phyloP scores from a whole-genome alignment of 2,797 vertebrate species.

The Morelia viridis region DNA sequence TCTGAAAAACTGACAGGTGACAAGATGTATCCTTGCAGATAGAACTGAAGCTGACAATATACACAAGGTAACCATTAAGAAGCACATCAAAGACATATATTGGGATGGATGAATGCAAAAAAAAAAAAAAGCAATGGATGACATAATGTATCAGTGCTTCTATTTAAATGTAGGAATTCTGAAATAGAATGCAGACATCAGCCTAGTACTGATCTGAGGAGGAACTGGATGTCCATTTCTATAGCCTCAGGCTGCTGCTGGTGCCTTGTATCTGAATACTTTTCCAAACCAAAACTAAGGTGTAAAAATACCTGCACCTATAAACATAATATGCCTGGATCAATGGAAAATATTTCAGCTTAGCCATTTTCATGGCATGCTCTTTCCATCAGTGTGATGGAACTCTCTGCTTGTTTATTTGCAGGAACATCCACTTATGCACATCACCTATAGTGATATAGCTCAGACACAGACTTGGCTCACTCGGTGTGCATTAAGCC shows the following conservation, averaged over 20 bases:
- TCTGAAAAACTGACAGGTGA: conserved; percentile 10
- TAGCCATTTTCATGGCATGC: not conserved
- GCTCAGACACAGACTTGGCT: not conserved
- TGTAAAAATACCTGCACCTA: not conserved
- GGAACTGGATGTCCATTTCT: not conserved
- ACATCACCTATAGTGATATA: not conserved
- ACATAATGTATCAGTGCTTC: not conserved
- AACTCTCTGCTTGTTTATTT: not conserved
- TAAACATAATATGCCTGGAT: not conserved
- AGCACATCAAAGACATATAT: not conserved
- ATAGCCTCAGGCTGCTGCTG: not conserved
- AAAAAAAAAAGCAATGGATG: not conserved
- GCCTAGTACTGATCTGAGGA: not conserved
- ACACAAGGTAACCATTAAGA: conserved; percentile 3
- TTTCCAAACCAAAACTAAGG: not conserved
- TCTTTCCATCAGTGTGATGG: not conserved
- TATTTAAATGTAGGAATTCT: not conserved
- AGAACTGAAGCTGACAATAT: conserved; percentile 15
- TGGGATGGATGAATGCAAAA: not conserved
- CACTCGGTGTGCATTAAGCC: not conserved
- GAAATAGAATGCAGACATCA: not conserved
- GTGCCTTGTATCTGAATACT: not conserved
- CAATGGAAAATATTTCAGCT: not conserved
- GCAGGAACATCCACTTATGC: not conserved
- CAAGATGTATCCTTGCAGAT: not conserved